These are phyloP conservation scores for Mesembrinibis cayennensis DNA, from an alignment of 2,113 vertebrate genomes.

Conservation along the genomic window DNA sequence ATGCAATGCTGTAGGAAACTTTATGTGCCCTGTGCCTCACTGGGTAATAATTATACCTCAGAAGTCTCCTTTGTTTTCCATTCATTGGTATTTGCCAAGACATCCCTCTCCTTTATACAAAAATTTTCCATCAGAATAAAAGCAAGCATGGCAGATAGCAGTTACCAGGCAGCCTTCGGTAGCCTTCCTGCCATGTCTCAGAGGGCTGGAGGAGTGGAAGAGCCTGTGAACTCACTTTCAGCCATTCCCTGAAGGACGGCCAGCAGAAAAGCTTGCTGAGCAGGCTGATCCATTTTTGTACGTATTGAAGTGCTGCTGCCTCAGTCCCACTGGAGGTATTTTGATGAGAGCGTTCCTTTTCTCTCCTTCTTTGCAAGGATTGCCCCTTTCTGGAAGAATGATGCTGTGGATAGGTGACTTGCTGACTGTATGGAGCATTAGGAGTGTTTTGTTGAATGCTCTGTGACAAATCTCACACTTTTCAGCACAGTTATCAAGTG, in stretches of 20 bases:
- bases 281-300: not conserved
- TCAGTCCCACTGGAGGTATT: not conserved
- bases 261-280: not conserved
- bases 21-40: not conserved
- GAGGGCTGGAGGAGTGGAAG: not conserved
- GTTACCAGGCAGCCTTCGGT: not conserved
- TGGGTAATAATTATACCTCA: not conserved
- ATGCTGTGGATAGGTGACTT: not conserved
- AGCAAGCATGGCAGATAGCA: accelerated
- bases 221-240: not conserved
- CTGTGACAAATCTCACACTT: not conserved
- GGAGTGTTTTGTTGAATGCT: not conserved
- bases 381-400: not conserved
- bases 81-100: not conserved
- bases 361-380: not conserved
- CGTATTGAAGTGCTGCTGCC: not conserved
- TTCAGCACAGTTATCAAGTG: not conserved
- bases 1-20: not conserved
- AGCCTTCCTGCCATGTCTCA: not conserved
- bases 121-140: not conserved
- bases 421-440: not conserved
- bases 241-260: not conserved
- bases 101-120: not conserved
- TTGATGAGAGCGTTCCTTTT: not conserved
- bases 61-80: not conserved